Base-by-base conservation (phyloP, 2,797 vertebrate species). In the Oophaga sylvatica region DNA sequence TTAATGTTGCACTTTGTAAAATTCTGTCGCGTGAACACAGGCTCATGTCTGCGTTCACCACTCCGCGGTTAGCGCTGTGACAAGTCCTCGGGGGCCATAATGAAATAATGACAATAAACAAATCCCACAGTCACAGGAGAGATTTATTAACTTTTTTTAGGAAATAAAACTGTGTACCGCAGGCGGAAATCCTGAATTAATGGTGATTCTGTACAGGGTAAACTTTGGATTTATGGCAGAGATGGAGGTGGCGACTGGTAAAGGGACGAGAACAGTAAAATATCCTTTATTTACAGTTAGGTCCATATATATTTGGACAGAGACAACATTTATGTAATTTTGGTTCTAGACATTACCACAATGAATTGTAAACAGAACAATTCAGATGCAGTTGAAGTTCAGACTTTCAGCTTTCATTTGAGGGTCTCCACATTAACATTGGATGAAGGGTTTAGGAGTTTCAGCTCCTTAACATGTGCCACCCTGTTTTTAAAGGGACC, bases 1-100 rank as follows among this genome's bases (percentile, higher is more conserved):
- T 87, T 75, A 87, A 83, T 87, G 80, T 83, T 82, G 62, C 31
- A 67, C 67, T 87, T 87, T 81, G 71, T 62, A 60, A 86, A 75
- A 71, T 87, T 81, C 59, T 67, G 63, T 57, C 8, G 71, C 5
- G 83, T 22, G 71, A 60, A 71, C 67, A 83, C 81, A 48, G 48
- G 65, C 81, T 83, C 81, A 71, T 71, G 81, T 83, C 81, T 83
- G 16, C 67, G 68, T 35, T 83, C 35, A 71, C 56, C 35, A 41
- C 59, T 71, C 81, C 68, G 22, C 67, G 53, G 48, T 16, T 59
- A 83, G 59, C 71, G 67, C 19, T 22, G 29, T 68, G 41, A 83
- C 26, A 57, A 71, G 48, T 67, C 81, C 81, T 83, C 67, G 5
- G 81, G 81, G 67, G 81, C 81, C 45, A 8, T 6, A 71, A 56